Percentiles rank a stretch among this genome's conserved stretches.
phyloP scores from a whole-genome alignment of 2,113 vertebrate genomes.

The Acanthisitta chloris region DNA sequence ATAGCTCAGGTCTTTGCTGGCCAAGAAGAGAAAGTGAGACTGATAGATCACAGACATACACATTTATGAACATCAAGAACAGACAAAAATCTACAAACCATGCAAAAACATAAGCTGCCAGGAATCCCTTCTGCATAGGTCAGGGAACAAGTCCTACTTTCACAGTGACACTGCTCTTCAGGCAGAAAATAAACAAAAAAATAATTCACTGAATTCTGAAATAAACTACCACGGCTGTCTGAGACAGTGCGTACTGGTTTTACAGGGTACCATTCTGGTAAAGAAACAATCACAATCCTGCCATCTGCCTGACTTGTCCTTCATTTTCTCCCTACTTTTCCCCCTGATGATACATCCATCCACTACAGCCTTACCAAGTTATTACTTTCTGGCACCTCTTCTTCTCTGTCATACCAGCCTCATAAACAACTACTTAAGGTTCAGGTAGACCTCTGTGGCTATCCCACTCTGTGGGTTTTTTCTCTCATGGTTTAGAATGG shows the following conservation, averaged over 20 bases:
- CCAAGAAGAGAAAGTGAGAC: neutral
- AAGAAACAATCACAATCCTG: neutral
- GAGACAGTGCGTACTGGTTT: neutral
- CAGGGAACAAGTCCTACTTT: neutral
- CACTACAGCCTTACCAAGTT: neutral
- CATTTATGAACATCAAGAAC: neutral
- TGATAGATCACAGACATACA: neutral
- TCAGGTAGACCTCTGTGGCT: neutral
- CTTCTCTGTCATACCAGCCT: neutral
- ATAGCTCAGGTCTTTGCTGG: neutral
- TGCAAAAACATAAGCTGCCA: neutral
- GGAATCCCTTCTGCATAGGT: neutral
- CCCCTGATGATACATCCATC: neutral
- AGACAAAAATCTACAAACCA: neutral
- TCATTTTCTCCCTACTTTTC: neutral
- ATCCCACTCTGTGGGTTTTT: too few species aligned
- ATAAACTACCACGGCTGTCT: neutral
- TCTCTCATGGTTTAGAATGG: neutral
- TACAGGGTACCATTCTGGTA: neutral
- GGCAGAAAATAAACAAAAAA: neutral
- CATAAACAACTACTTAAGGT: fast-evolving
- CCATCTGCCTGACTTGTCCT: neutral
- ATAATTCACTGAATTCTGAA: neutral
- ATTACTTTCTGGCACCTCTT: neutral
- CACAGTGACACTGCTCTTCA: neutral